Evolutionary conservation across 2,888 invertebrate species (phyloP).

Genomic region (Hypsopygia costalis): DNA sequence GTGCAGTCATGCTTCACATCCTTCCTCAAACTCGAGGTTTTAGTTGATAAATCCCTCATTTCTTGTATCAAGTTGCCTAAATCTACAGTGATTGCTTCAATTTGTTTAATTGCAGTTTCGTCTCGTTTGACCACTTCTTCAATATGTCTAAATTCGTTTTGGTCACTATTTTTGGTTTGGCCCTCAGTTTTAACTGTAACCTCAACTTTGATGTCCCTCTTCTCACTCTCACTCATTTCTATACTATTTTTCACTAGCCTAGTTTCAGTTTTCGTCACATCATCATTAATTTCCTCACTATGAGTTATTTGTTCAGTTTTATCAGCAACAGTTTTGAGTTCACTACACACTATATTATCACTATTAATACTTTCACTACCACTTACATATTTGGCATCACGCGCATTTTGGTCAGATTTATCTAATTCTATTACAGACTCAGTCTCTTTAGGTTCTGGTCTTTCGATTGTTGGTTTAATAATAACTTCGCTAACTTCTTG

Average conservation of each 20-base stretch:
- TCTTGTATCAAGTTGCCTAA: conserved; percentile 63
- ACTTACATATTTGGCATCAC: conserved; percentile 18
- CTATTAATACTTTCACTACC: conserved; percentile 17
- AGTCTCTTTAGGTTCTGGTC: background rate
- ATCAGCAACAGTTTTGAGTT: conserved; percentile 35
- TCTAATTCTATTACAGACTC: conserved; percentile 13
- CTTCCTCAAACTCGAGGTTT: conserved; percentile 23
- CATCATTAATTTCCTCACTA: conserved; percentile 38
- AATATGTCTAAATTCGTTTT: conserved; percentile 25
- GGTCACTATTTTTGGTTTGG: conserved; percentile 21
- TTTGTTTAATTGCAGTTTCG: conserved; percentile 44
- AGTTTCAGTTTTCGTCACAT: conserved; percentile 41
- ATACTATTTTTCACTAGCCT: conserved; percentile 44
- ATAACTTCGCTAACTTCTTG: too few species aligned
- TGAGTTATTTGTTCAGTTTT: conserved; percentile 43
- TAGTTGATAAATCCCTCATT: conserved; percentile 54
- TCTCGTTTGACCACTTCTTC: conserved; percentile 33
- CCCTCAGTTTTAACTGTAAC: conserved; percentile 31
- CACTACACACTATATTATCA: conserved; percentile 35
- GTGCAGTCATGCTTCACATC: conserved; percentile 34
- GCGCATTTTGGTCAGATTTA: conserved; percentile 11
- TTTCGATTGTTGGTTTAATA: too few species aligned
- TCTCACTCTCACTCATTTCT: conserved; percentile 36
- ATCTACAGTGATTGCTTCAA: conserved; percentile 62
- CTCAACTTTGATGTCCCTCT: conserved; percentile 39